Percentiles rank a stretch among this genome's conserved stretches.
These are phyloP conservation scores for Caerostris extrusa DNA, from an alignment of 1,140 invertebrate genomes.

Conservation along the genomic window DNA sequence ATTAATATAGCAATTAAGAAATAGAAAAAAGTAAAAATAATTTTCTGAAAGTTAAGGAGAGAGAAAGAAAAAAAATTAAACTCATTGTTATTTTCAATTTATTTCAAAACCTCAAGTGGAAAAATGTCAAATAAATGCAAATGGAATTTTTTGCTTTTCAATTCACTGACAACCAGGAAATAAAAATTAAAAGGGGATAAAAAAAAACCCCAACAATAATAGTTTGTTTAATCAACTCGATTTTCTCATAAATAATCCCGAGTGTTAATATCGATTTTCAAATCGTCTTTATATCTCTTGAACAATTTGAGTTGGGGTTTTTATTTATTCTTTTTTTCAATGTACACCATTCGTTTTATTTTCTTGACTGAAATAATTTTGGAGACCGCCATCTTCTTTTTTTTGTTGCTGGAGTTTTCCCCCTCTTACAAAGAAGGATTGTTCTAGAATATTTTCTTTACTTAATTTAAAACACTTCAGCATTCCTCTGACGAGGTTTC, in stretches of 20 bases:
- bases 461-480: too few species aligned
- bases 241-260: neutral
- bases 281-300: neutral
- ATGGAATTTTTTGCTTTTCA: neutral
- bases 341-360: neutral
- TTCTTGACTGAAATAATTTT: neutral
- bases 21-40: neutral
- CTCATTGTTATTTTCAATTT: conserved; percentile 4
- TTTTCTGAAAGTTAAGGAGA: neutral
- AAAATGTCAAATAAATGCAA: conserved; percentile 30
- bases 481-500: too few species aligned
- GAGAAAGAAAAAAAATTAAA: neutral
- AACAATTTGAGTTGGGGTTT: neutral
- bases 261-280: neutral
- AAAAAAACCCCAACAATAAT: neutral
- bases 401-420: too few species aligned
- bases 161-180: neutral
- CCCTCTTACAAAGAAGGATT: too few species aligned
- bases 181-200: neutral
- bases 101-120: neutral
- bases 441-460: too few species aligned
- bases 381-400: too few species aligned
- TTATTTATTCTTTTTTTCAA: neutral
- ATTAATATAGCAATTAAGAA: conserved; percentile 13
- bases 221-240: conserved; percentile 26